Conservation (phyloP, 2,113 vertebrate genomes). For the Phrynosoma blainvillii region DNA sequence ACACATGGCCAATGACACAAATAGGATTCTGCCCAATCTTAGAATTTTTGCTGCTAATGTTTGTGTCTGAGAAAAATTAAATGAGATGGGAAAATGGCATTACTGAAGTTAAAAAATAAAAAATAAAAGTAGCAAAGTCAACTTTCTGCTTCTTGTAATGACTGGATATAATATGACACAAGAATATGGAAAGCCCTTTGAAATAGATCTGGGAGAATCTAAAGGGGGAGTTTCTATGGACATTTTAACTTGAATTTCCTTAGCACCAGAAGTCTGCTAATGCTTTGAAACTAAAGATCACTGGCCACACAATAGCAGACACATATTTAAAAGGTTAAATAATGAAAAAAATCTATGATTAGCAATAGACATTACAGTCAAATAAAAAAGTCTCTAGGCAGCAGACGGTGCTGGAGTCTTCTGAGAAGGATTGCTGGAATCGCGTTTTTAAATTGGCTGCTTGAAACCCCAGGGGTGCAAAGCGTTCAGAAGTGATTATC, state of each 20-base stretch:
- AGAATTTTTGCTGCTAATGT: neutral
- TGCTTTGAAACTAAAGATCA: conserved; percentile 12
- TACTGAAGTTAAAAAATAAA: neutral
- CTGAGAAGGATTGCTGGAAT: conserved; percentile 27
- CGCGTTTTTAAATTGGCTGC: conserved; percentile 34
- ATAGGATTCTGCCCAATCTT: too few relatives aligned
- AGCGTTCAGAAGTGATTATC: conserved; percentile 67
- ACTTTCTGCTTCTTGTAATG: neutral
- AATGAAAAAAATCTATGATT: neutral
- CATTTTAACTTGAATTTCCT: conserved; percentile 13
- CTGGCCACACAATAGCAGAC: neutral
- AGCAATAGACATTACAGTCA: conserved; percentile 23
- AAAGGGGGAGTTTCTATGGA: conserved; percentile 13
- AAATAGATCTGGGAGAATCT: neutral
- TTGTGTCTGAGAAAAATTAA: neutral
- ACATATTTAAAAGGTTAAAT: conserved; percentile 10
- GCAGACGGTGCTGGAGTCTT: conserved; percentile 34
- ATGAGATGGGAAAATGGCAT: neutral
- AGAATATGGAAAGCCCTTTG: neutral
- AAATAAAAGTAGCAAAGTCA: neutral
- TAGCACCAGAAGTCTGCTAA: neutral
- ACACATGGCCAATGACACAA: too few relatives aligned
- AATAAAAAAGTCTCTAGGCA: conserved; percentile 23
- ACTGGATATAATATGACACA: neutral
- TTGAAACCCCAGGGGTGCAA: conserved; percentile 55